phyloP scores from a whole-genome alignment of 1,140 invertebrate genomes.

The Drosophila nasuta region DNA sequence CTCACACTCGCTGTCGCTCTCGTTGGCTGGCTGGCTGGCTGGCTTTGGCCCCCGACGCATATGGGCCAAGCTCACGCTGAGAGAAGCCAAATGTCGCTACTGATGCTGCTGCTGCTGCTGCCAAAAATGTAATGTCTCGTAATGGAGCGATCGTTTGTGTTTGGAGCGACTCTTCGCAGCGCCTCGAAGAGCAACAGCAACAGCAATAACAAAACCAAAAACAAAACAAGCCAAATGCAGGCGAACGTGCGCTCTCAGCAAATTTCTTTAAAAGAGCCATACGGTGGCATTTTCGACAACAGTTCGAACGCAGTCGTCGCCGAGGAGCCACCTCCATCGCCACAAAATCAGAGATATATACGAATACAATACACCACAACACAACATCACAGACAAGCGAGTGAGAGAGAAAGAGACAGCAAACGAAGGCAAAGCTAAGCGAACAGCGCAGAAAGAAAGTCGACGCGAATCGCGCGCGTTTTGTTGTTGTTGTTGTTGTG shows the following conservation, averaged over 20 bases:
- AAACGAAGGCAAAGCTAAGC: constrained; percentile 6
- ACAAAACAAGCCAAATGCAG: constrained; percentile 42
- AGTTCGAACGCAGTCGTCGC: constrained; percentile 75
- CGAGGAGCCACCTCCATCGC: constrained; percentile 57
- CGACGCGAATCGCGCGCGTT: constrained; percentile 59
- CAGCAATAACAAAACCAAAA: constrained; percentile 26
- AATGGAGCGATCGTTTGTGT: constrained; percentile 41
- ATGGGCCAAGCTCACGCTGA: constrained; percentile 25
- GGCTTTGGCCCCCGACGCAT: constrained; percentile 5
- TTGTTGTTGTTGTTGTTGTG: constrained; percentile 12
- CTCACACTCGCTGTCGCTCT: neutral
- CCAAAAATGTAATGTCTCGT: constrained; percentile 55
- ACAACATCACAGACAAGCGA: neutral
- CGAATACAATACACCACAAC: neutral
- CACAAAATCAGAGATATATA: constrained; percentile 14
- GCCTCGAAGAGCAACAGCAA: constrained; percentile 51
- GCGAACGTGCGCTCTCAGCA: constrained; percentile 39
- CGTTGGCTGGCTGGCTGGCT: too few species aligned
- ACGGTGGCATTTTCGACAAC: constrained; percentile 59
- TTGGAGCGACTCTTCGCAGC: constrained; percentile 50
- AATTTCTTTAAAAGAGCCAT: constrained; percentile 77
- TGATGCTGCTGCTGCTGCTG: constrained; percentile 25
- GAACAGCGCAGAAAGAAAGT: constrained; percentile 68
- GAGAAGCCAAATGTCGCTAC: constrained; percentile 40
- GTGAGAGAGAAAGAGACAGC: neutral